Evolutionary conservation across 2,113 vertebrate species (phyloP), one percentile per base, ranked within the genome.

Genomic region (Chaetodon trifascialis): DNA sequence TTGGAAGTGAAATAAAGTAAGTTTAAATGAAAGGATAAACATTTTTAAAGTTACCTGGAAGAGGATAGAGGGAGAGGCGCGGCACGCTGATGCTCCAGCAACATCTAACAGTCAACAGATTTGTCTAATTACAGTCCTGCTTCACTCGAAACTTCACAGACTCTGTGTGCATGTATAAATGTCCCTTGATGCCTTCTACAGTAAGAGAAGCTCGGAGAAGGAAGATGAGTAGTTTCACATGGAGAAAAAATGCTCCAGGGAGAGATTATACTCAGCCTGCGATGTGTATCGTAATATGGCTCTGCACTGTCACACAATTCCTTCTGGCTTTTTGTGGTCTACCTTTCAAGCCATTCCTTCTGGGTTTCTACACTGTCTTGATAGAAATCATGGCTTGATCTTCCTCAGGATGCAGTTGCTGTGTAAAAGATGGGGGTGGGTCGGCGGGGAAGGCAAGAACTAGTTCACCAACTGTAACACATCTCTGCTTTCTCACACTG

Each of bases 111-210:
- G 16, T 40, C 19, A 73, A 72, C 17, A 42, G 60, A 77, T 84
- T 56, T 75, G 75, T 73, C 66, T 81, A 42, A 82, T 62, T 64
- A 64, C 60, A 40, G 34, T 58, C 23, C 46, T 34, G 72, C 59
- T 56, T 76, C 63, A 25, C 60, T 87, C 76, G 21, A 82, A 64
- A 72, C 60, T 81, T 87, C 68, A 89, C 79, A 88, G 76, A 77
- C 30, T 14, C 2, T 36, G 44, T 59, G 72, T 66, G 60, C 47
- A 42, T 55, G 19, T 42, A 11, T 3, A 9, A 46, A 70, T 64
- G 46, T 21, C 65, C 55, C 19, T 30, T 38, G 34, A 42, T 76
- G 40, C 38, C 67, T 68, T 66, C 52, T 62, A 34, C 46, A 68
- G 54, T 49, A 14, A 30, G 55, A 62, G 40, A 10, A 21, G 55